Percentiles rank a stretch among this genome's conserved stretches.
These are phyloP conservation scores for Syngnathus scovelli DNA, from an alignment of 2,113 vertebrate species.

Conservation along the genomic window DNA sequence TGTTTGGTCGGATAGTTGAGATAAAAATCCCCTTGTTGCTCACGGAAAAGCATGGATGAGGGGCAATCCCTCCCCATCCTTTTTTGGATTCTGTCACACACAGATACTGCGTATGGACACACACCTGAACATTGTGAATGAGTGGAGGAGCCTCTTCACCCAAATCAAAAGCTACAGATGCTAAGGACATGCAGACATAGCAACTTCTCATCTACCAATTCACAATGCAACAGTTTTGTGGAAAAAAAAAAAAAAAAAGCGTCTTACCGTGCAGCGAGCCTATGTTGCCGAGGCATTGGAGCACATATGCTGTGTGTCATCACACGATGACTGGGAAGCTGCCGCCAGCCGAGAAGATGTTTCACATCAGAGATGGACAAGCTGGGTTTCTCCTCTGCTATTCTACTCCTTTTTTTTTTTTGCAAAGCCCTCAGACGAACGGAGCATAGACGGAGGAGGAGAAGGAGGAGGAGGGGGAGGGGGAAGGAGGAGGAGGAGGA, in stretches of 20 bases:
- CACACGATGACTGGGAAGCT: conserved; percentile 59
- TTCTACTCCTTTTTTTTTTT: conserved; percentile 52
- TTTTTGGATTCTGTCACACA: conserved; percentile 44
- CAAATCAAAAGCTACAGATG: conserved; percentile 17
- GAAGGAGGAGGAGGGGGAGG: conserved; percentile 23
- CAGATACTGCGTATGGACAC: conserved; percentile 18
- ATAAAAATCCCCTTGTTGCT: conserved; percentile 51
- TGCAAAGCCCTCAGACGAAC: conserved; percentile 61
- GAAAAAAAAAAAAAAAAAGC: conserved; percentile 2
- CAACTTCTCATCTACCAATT: conserved; percentile 63
- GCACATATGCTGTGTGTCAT: conserved; percentile 66
- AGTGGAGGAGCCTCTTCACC: conserved; percentile 18
- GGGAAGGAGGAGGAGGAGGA: conserved; percentile 35
- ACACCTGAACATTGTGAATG: conserved; percentile 36
- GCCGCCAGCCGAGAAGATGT: conserved; percentile 56
- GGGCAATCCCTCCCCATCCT: conserved; percentile 43
- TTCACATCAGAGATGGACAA: conserved; percentile 51
- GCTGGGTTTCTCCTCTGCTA: conserved; percentile 47
- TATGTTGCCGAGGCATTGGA: conserved; percentile 70
- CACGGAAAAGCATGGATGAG: conserved; percentile 39
- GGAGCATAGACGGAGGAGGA: conserved; percentile 47
- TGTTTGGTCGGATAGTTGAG: conserved; percentile 41
- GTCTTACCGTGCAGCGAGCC: conserved; percentile 69
- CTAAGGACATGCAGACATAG: not conserved
- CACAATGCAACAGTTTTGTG: conserved; percentile 25